phyloP scores from a whole-genome alignment of 2,113 vertebrate genomes.

The Ophthalmolycus amberensis region DNA sequence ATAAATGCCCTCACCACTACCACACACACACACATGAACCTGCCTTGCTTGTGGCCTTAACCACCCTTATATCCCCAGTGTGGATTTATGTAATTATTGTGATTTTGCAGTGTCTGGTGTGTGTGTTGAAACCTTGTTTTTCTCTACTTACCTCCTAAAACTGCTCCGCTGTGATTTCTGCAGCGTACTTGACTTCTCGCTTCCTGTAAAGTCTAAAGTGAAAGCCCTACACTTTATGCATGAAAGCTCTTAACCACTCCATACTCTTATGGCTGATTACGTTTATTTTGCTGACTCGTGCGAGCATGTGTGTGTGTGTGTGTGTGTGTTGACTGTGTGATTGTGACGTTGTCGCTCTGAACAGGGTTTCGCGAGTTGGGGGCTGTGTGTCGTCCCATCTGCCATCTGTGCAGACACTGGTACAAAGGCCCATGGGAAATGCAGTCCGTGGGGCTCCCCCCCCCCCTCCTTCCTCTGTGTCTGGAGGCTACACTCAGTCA shows the following conservation, averaged over 20 bases:
- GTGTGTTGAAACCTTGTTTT: conserved; percentile 16
- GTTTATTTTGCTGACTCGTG: conserved; percentile 39
- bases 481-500: conserved; percentile 65
- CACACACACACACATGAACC: neutral
- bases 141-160: conserved; percentile 15
- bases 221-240: conserved; percentile 9
- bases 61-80: conserved; percentile 22
- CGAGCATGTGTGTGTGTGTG: neutral
- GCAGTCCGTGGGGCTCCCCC: conserved; percentile 51
- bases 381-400: conserved; percentile 46
- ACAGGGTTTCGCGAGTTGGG: conserved; percentile 32
- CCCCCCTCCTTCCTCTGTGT: conserved; percentile 16
- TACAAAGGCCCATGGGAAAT: conserved; percentile 74
- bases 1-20: too few relatives aligned
- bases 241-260: conserved; percentile 24
- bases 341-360: conserved; percentile 32
- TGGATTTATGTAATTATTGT: conserved; percentile 52
- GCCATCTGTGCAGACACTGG: conserved; percentile 70
- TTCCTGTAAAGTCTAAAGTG: conserved; percentile 10
- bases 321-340: conserved; percentile 11
- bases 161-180: conserved; percentile 29
- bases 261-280: conserved; percentile 20
- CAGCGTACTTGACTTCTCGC: conserved; percentile 10
- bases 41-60: conserved; percentile 6
- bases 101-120: conserved; percentile 31